Evolutionary conservation across 92 coral and sea anemone species (phyloP).

Genomic region (Heliopora coerulea): DNA sequence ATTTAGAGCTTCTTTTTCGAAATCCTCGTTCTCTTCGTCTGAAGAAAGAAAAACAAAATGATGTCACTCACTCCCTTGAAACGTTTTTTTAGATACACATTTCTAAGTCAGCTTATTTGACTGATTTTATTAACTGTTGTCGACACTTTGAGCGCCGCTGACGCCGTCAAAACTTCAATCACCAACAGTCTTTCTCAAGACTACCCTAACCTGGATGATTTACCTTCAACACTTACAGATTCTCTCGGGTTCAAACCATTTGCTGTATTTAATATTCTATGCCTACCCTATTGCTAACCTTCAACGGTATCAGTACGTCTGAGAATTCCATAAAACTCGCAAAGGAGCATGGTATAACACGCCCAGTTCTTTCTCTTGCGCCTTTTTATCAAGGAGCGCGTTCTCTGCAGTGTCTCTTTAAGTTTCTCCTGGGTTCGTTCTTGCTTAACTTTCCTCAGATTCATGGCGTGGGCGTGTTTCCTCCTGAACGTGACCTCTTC

Average conservation of each 20-base stretch:
- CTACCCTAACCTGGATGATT: too few relatives aligned
- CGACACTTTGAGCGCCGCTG: too few relatives aligned
- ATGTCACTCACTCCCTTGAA: too few relatives aligned
- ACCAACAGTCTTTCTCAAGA: too few relatives aligned
- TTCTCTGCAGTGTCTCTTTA: constrained; percentile 19
- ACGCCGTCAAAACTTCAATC: too few relatives aligned
- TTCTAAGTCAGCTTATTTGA: too few relatives aligned
- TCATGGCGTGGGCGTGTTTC: constrained; percentile 40
- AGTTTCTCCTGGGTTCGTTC: constrained; percentile 30
- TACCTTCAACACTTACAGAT: too few relatives aligned
- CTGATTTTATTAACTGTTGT: too few relatives aligned
- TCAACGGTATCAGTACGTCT: constrained; percentile 24
- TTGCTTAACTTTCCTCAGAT: constrained; percentile 18
- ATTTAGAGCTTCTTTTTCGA: constrained; percentile 15
- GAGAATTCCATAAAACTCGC: constrained; percentile 28
- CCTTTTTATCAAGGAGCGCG: constrained; percentile 16
- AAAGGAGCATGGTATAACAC: constrained; percentile 38
- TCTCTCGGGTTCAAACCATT: too few relatives aligned
- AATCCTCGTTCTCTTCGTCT: constrained; percentile 14
- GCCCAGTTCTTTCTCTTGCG: constrained; percentile 44
- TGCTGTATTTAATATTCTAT: too few relatives aligned
- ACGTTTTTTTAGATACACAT: too few relatives aligned
- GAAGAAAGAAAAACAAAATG: neutral
- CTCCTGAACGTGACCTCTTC: constrained; percentile 40
- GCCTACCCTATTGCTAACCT: constrained; percentile 14